Evolutionary conservation across 1,140 invertebrate species (phyloP).

Genomic region (Eupristina koningsbergeri): DNA sequence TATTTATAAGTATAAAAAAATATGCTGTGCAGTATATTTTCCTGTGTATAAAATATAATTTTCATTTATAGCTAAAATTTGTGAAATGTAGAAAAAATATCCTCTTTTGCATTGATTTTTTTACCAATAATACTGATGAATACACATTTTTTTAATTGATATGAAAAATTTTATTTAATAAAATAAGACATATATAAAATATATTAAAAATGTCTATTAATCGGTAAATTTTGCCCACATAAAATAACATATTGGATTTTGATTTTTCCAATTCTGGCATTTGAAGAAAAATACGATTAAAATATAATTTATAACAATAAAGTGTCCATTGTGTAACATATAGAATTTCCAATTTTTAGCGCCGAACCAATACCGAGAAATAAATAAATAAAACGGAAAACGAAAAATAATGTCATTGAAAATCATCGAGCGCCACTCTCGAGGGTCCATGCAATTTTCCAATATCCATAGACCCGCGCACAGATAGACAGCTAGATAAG

Average conservation of each 20-base stretch:
- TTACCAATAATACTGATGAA: too few relatives aligned
- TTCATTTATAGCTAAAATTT: too few relatives aligned
- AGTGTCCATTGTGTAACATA: not conserved
- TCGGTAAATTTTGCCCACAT: not conserved
- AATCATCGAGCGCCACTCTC: conserved; percentile 25
- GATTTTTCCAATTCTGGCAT: not conserved
- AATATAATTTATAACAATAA: not conserved
- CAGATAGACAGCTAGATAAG: conserved; percentile 15
- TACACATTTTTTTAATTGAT: too few relatives aligned
- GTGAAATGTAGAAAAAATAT: too few relatives aligned
- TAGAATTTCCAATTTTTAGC: not conserved
- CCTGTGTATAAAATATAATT: too few relatives aligned
- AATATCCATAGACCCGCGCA: not conserved
- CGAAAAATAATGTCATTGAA: conserved; percentile 11
- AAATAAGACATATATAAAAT: too few relatives aligned
- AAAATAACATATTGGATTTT: not conserved
- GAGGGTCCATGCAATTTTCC: not conserved
- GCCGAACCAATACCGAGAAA: not conserved
- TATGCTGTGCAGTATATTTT: too few relatives aligned
- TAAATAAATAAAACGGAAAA: not conserved
- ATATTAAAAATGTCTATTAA: not conserved
- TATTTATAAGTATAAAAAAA: too few relatives aligned
- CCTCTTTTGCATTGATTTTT: too few relatives aligned
- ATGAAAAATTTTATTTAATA: too few relatives aligned
- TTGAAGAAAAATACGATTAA: too few relatives aligned